Percentiles rank a stretch among this genome's conserved stretches.
Conservation (phyloP, 2,888 invertebrate species). For the Agrochola litura region DNA sequence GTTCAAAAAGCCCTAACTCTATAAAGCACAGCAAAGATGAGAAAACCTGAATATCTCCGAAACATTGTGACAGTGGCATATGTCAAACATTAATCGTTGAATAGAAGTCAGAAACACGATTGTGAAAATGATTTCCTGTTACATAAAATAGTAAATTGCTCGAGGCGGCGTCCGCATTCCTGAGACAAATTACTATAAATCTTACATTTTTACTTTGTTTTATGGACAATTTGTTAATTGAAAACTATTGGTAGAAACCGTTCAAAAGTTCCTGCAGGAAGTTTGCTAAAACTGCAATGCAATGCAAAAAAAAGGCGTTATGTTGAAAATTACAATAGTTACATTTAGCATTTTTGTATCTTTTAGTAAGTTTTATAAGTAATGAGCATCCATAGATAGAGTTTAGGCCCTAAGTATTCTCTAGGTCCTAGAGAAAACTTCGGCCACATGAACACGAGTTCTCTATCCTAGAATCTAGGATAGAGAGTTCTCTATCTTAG, state of each 20-base stretch:
- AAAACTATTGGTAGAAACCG: constrained; percentile 9
- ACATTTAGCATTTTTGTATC: background rate
- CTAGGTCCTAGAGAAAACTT: background rate
- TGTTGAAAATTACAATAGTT: background rate
- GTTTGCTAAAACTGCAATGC: too few species aligned
- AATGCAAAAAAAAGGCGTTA: too few species aligned
- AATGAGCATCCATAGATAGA: background rate
- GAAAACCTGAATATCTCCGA: background rate
- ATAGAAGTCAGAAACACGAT: constrained; percentile 6
- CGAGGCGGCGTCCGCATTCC: constrained; percentile 46
- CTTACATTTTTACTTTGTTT: constrained; percentile 18
- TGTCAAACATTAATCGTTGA: background rate
- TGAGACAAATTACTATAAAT: constrained; percentile 11
- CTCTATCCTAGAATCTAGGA: background rate
- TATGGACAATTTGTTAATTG: constrained; percentile 22
- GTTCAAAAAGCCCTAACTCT: too few species aligned
- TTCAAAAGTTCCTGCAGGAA: too few species aligned
- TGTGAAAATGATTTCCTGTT: constrained; percentile 43
- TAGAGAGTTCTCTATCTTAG: background rate
- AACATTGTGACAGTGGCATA: background rate
- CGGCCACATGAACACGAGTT: too few species aligned
- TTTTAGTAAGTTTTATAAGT: background rate
- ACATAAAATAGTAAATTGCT: constrained; percentile 46
- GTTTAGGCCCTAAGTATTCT: background rate
- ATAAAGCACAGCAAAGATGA: background rate